Base-by-base conservation (phyloP, 2,113 vertebrate genomes). In the Rhinoptilus africanus region DNA sequence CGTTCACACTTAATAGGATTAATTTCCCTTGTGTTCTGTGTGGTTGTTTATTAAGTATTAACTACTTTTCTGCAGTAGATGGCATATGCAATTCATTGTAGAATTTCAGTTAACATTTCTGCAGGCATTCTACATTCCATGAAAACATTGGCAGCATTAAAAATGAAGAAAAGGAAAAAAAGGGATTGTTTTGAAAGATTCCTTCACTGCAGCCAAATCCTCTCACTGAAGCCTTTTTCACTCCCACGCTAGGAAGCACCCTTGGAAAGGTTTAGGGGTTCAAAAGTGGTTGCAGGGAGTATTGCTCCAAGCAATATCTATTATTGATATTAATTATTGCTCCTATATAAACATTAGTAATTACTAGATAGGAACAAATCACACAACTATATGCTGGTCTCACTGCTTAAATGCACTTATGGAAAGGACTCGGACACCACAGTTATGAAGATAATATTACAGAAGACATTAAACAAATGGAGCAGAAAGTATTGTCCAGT, bases 31-130 rank as follows among this genome's bases (percentile, higher is more conserved):
- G 3, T 12, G 10, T 75, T 75, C 47, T 59, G 41, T 21, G 63
- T 43, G 54, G 50, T 92, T 62, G 8, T 85, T 97, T 92, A 81
- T 96, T 95, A 95, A 89, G 80, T 83, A 96, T 95, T 97, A 94
- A 93, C 88, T 69, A 66, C 59, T 86, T 94, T 89, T 34, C 86
- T 92, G 81, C 81, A 89, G 83, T 89, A 95, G 89, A 92, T 88
- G 88, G 92, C 87, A 93, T 37, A 89, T 90, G 59, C 56, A 93
- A 77, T 88, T 90, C 88, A 74, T 71, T 54, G 85, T 57, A 93
- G 72, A 92, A 85, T 96, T 84, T 75, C 50, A 62, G 47, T 69
- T 89, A 89, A 76, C 26, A 51, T 71, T 95, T 94, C 84, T 76
- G 22, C 60, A 51, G 43, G 53, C 43, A 74, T 85, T 85, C 47